These are phyloP conservation scores for Acronicta alni DNA, from an alignment of 2,888 invertebrate species.

Conservation along the genomic window DNA sequence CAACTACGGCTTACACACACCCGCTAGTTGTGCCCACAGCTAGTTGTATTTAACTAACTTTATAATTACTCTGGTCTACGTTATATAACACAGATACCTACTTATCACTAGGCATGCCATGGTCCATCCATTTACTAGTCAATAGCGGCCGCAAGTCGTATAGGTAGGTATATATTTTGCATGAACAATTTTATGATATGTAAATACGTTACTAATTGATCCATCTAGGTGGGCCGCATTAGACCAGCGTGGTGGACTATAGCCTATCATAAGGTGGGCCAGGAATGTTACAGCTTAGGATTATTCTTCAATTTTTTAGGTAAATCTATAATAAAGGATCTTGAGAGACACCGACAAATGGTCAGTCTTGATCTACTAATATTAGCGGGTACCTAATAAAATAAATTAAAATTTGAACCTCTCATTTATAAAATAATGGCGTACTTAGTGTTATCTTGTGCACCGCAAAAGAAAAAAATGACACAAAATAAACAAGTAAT, in stretches of 20 bases:
- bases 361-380: background rate
- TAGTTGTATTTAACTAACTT: slow-evolving; percentile 48
- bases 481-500: slow-evolving; percentile 43
- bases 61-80: slow-evolving; percentile 47
- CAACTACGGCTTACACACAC: slow-evolving; percentile 33
- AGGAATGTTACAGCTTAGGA: slow-evolving; percentile 15
- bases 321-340: slow-evolving; percentile 5
- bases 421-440: background rate
- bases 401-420: too few relatives aligned
- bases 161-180: too few relatives aligned
- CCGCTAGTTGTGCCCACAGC: too few relatives aligned
- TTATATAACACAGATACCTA: slow-evolving; percentile 33
- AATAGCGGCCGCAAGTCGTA: too few relatives aligned
- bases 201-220: too few relatives aligned
- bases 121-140: slow-evolving; percentile 3
- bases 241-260: too few relatives aligned
- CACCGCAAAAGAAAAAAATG: slow-evolving; percentile 21
- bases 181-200: too few relatives aligned
- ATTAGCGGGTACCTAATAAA: too few relatives aligned
- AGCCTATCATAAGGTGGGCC: slow-evolving; percentile 16
- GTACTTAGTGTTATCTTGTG: slow-evolving; percentile 18
- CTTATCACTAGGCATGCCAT: slow-evolving; percentile 20
- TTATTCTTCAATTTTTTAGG: slow-evolving; percentile 14
- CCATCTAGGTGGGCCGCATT: slow-evolving; percentile 14
- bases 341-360: slow-evolving; percentile 8